phyloP scores from a whole-genome alignment of 2,797 vertebrate genomes.

The Urophycis tenuis region DNA sequence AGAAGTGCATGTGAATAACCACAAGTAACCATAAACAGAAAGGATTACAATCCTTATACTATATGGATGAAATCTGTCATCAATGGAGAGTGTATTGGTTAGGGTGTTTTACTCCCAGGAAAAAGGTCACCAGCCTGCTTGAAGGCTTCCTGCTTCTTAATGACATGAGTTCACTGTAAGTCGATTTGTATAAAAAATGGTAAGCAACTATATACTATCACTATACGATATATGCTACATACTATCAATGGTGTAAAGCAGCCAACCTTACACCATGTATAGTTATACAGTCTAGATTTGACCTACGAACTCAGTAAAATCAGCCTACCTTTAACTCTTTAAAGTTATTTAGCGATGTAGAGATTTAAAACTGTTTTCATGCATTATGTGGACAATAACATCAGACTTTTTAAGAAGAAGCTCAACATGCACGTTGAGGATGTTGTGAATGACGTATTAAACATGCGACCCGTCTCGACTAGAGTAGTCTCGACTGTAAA shows the following conservation, averaged over 20 bases:
- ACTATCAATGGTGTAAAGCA: neutral
- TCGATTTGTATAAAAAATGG: neutral
- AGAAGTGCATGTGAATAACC: neutral
- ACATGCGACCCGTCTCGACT: neutral
- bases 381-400: neutral
- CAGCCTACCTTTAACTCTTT: neutral
- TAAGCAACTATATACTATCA: no score
- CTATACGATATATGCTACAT: no score
- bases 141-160: no score
- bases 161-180: no score
- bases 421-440: neutral
- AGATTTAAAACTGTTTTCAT: neutral
- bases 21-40: neutral
- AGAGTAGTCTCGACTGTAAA: no score
- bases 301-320: neutral
- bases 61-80: neutral
- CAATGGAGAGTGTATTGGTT: neutral
- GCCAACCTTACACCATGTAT: neutral
- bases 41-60: neutral
- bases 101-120: no score
- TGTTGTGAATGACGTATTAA: neutral
- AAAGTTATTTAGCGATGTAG: neutral
- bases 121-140: no score
- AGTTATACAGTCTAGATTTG: neutral
- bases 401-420: neutral